Evolutionary conservation across 2,113 vertebrate species (phyloP).

Genomic region (Ophiodon elongatus): DNA sequence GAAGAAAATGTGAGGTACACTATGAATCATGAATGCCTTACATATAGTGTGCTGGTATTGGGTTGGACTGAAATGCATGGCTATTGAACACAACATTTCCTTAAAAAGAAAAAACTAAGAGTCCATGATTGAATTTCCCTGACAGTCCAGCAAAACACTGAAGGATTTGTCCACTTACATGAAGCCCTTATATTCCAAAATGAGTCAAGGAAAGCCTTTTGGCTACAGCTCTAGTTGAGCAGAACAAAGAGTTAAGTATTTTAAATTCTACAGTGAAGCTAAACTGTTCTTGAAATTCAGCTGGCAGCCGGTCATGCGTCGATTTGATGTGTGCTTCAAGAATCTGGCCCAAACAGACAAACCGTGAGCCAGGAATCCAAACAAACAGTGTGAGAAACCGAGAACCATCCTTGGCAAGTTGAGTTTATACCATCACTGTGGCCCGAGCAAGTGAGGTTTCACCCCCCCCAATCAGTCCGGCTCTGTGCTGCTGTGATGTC

Average conservation of each 20-base stretch:
- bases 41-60: conserved; percentile 4
- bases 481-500: neutral
- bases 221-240: conserved; percentile 27
- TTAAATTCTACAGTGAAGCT: conserved; percentile 62
- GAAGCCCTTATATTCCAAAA: conserved; percentile 27
- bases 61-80: conserved; percentile 13
- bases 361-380: conserved; percentile 73
- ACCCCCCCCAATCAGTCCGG: conserved; percentile 25
- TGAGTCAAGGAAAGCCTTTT: conserved; percentile 43
- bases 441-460: conserved; percentile 9
- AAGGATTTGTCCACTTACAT: conserved; percentile 53
- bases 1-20: conserved; percentile 27
- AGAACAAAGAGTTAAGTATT: conserved; percentile 67
- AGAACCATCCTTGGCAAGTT: conserved; percentile 53
- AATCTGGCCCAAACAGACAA: conserved; percentile 71
- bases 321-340: conserved; percentile 75
- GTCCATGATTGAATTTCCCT: conserved; percentile 34
- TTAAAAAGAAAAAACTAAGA: conserved; percentile 21
- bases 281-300: conserved; percentile 81
- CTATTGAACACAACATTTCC: conserved; percentile 31
- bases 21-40: conserved; percentile 37
- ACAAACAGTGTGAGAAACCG: conserved; percentile 69
- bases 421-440: conserved; percentile 24
- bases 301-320: conserved; percentile 75
- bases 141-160: conserved; percentile 27